These are phyloP conservation scores for Pantherophis guttatus DNA, from an alignment of 2,113 vertebrate genomes.

Conservation along the genomic window DNA sequence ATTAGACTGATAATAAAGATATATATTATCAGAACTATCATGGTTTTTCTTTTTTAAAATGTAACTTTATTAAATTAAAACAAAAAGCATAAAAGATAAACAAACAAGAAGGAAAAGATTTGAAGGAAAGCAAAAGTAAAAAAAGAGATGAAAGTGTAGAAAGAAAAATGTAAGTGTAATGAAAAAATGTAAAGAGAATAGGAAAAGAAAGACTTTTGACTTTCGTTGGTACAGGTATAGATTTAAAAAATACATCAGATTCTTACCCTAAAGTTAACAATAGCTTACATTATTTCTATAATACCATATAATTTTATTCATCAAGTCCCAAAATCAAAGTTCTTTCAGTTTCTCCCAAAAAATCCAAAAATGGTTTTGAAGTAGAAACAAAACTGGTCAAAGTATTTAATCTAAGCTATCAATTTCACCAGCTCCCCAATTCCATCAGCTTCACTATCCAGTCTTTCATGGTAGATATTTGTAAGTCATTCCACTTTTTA, in stretches of 20 bases:
- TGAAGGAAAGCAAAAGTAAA: background rate
- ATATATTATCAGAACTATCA: background rate
- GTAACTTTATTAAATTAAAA: background rate
- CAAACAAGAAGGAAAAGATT: background rate
- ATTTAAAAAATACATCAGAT: background rate
- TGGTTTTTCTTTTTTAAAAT: background rate
- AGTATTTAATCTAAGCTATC: background rate
- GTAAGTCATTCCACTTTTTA: background rate
- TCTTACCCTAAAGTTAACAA: background rate
- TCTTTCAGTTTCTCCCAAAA: background rate
- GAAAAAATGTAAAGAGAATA: background rate
- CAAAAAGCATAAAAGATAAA: background rate
- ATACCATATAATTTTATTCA: background rate
- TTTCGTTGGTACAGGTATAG: background rate
- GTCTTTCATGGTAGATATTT: background rate
- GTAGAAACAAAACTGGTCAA: background rate
- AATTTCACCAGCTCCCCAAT: background rate
- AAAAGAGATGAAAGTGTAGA: background rate
- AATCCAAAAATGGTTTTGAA: background rate
- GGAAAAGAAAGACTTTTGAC: background rate
- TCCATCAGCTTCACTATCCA: background rate
- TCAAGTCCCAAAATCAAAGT: background rate
- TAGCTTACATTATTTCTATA: background rate
- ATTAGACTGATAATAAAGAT: background rate
- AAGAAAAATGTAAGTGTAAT: background rate